phyloP scores from a whole-genome alignment of 2,888 invertebrate species.

The Pristionchus mayeri region DNA sequence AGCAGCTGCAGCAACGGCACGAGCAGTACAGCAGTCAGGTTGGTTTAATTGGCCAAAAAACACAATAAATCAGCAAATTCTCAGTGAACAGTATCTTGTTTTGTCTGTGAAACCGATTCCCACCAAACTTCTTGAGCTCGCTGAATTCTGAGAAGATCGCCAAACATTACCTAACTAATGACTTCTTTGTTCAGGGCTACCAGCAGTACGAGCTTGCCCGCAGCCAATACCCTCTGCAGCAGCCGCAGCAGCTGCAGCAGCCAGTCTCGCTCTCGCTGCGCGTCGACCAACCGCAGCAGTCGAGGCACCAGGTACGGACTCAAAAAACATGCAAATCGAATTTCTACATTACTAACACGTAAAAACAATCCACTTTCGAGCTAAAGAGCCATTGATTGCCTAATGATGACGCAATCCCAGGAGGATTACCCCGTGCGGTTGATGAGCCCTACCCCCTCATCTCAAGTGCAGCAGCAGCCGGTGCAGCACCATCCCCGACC shows the following conservation, averaged over 20 bases:
- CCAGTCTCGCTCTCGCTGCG: slow-evolving; percentile 26
- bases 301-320: slow-evolving; percentile 39
- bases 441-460: slow-evolving; percentile 68
- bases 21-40: slow-evolving; percentile 47
- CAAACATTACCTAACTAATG: not conserved
- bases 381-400: not conserved
- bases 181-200: not conserved
- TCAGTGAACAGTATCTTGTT: not conserved
- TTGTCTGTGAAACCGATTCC: too few relatives aligned
- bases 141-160: too few relatives aligned
- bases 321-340: not conserved
- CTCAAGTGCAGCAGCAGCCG: slow-evolving; percentile 53
- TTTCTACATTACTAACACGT: not conserved
- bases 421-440: slow-evolving; percentile 70
- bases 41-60: too few relatives aligned
- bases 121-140: too few relatives aligned
- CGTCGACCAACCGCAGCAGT: not conserved
- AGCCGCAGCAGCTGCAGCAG: slow-evolving; percentile 3
- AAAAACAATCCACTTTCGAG: not conserved
- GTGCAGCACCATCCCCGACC: slow-evolving; percentile 54
- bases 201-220: slow-evolving; percentile 25
- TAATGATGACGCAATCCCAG: not conserved
- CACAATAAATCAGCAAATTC: not conserved
- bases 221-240: not conserved
- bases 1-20: slow-evolving; percentile 53